phyloP scores from a whole-genome alignment of 2,113 vertebrate species.

The Tichodroma muraria region DNA sequence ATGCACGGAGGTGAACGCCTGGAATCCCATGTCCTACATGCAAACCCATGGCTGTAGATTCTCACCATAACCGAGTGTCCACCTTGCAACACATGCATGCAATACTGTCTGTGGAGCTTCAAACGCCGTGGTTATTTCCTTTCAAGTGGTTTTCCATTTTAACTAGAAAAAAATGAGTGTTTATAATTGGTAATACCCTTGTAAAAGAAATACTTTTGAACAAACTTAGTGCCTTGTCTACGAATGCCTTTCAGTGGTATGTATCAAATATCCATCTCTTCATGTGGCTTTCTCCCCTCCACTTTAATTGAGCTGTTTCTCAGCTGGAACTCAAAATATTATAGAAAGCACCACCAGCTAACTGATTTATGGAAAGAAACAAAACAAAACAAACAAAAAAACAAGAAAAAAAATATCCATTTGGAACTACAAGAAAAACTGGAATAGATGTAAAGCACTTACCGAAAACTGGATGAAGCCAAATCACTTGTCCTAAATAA shows the following conservation, averaged over 20 bases:
- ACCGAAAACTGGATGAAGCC: not conserved
- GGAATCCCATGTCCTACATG: accelerated
- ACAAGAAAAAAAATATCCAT: not conserved
- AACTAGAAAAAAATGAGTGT: not conserved
- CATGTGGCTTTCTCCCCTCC: not conserved
- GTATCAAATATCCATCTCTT: not conserved
- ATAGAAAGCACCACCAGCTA: not conserved
- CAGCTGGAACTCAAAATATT: not conserved
- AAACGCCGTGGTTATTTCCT: not conserved
- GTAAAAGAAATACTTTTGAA: not conserved
- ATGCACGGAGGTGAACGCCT: accelerated
- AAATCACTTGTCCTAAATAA: not conserved
- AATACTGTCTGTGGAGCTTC: not conserved
- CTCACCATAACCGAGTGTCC: not conserved
- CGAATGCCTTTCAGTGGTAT: not conserved
- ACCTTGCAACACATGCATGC: not conserved
- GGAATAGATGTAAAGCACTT: not conserved
- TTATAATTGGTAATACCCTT: not conserved
- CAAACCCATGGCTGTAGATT: not conserved
- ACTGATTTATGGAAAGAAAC: not conserved
- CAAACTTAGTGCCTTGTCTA: not conserved
- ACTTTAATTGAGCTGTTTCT: not conserved
- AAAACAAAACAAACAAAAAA: not conserved
- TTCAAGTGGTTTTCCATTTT: not conserved
- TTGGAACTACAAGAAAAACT: not conserved